These are phyloP conservation scores for Lepus timidus DNA, from an alignment of 2,113 vertebrate genomes.

Conservation along the genomic window DNA sequence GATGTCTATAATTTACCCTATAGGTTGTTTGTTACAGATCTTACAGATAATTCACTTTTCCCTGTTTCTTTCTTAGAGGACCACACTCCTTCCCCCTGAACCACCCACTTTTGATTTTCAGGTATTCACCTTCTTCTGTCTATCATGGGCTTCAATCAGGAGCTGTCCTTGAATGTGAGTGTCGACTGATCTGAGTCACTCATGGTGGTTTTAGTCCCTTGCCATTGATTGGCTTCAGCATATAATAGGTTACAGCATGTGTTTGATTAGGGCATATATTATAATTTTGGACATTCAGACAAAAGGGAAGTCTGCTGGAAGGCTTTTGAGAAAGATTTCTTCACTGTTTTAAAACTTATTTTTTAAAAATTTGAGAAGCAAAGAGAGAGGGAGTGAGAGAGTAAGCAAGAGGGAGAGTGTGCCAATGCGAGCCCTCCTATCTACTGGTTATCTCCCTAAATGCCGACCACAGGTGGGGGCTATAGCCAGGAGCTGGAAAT, in stretches of 20 bases:
- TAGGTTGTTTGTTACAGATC: not conserved
- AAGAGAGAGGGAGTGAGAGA: too few relatives aligned
- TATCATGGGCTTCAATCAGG: not conserved
- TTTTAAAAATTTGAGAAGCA: too few relatives aligned
- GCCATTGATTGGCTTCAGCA: not conserved
- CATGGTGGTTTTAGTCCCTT: not conserved
- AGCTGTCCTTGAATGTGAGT: not conserved
- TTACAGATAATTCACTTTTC: not conserved
- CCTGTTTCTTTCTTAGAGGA: not conserved
- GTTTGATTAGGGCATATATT: not conserved
- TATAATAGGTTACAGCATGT: not conserved
- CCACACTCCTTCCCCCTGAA: not conserved
- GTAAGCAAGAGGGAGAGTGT: too few relatives aligned
- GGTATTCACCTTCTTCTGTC: not conserved
- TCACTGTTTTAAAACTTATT: too few relatives aligned
- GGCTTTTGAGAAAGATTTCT: too few relatives aligned
- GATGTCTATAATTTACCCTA: not conserved
- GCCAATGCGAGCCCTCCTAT: too few relatives aligned
- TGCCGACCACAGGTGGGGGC: too few relatives aligned
- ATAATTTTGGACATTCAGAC: not conserved
- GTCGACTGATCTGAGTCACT: slow-evolving; percentile 8
- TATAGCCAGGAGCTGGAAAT: too few relatives aligned
- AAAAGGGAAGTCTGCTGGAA: not conserved
- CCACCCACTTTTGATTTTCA: slow-evolving; percentile 7
- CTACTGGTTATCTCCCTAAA: too few relatives aligned